Evolutionary conservation across 2,888 invertebrate genomes (phyloP).

Genomic region (Diadromus collaris): DNA sequence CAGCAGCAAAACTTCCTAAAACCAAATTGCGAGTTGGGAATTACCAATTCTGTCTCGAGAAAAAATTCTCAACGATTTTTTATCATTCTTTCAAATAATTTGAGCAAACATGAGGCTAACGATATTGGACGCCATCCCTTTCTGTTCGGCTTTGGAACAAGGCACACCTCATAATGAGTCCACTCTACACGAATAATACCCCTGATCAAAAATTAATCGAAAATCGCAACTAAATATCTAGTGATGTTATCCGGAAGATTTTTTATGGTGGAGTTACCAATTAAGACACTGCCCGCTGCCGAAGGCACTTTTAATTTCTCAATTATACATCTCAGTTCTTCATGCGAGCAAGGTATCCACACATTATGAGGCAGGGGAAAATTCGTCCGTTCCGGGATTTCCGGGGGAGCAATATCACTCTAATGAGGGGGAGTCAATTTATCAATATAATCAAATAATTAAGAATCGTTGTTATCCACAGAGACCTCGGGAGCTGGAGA

Average conservation of each 20-base stretch:
- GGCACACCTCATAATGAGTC: constrained; percentile 9
- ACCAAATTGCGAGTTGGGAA: constrained; percentile 22
- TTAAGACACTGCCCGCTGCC: constrained; percentile 16
- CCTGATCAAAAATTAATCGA: constrained; percentile 9
- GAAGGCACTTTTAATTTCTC: constrained; percentile 7
- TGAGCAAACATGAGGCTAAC: constrained; percentile 1
- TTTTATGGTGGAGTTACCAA: constrained; percentile 9
- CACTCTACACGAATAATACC: constrained; percentile 19
- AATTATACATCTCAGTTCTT: background rate
- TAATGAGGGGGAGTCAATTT: constrained; percentile 5
- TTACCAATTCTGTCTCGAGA: background rate
- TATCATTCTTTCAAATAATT: constrained; percentile 22
- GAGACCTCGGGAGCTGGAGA: too few relatives aligned
- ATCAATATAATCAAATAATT: background rate
- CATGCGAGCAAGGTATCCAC: constrained; percentile 2
- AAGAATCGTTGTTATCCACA: background rate
- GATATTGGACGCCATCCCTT: too few relatives aligned
- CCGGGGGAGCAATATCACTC: background rate
- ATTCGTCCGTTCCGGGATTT: background rate
- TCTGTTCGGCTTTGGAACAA: constrained; percentile 30
- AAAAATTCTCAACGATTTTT: constrained; percentile 15
- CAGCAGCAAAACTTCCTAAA: constrained; percentile 7
- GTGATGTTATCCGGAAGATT: constrained; percentile 2
- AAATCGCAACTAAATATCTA: background rate
- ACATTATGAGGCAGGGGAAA: background rate